Evolutionary conservation across 2,888 invertebrate species (phyloP), one percentile per base, ranked within the genome.

Genomic region (Morinoia aosen): DNA sequence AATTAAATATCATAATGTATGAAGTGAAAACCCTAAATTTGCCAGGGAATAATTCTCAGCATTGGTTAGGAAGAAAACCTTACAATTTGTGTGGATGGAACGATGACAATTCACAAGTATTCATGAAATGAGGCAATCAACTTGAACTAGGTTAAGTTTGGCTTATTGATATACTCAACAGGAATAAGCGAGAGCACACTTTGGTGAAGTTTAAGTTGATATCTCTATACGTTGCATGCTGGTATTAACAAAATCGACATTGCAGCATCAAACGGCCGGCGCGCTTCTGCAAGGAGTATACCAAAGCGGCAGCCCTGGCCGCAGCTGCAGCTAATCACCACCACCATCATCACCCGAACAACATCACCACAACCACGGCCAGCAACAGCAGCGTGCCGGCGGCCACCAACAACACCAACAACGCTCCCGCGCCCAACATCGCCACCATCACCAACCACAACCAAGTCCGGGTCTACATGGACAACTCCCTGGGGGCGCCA

Each of bases 381-480:
- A 91, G 91, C 56, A 56, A 40, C 56, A 91, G 56, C 91, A 91
- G 91, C 91, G 58, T 94, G 48, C 58, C 40, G 19, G 94, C 91
- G 48, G 48, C 95, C 39, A 64, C 58, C 40, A 61, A 93, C 56
- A 56, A 93, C 94, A 94, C 39, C 48, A 94, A 93, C n/a, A 48
- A 61, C 64, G 57, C 93, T 48, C 93, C 96, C 97, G 97, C 97
- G 97, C 97, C 98, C 58, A 97, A 97, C 76, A 98, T 98, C 96
- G 97, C 98, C 95, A 98, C 98, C 97, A 97, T 98, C 97, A 97
- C 98, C 97, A 98, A 98, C 97, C 98, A 98, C 97, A 98, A 98
- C 98, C 99, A 99, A 98, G 99, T 99, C 98, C 99, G 99, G 98
- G 99, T 99, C 97, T 99, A 99, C 98, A 98, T 98, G 98, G 99